Conservation (phyloP, 2,888 invertebrate species). For the Mythimna vitellina region DNA sequence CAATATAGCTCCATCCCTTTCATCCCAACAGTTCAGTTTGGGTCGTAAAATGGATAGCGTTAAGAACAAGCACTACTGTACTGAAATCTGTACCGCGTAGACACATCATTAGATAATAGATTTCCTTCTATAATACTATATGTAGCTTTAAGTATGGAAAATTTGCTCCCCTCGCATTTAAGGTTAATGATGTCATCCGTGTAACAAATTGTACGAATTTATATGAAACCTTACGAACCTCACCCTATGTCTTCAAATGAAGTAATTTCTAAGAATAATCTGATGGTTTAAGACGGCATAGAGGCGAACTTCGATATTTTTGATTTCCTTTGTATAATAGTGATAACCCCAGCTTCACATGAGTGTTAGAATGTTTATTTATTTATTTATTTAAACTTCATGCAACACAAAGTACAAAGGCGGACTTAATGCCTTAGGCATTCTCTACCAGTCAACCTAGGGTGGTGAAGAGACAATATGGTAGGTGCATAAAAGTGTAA, state of each 20-base stretch:
- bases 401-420: too few species aligned
- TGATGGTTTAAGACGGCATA: constrained; percentile 51
- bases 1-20: too few species aligned
- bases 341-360: neutral
- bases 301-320: constrained; percentile 34
- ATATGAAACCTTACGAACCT: constrained; percentile 78
- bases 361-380: too few species aligned
- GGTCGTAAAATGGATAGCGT: too few species aligned
- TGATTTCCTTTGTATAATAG: neutral
- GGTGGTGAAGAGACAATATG: too few species aligned
- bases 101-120: constrained; percentile 4
- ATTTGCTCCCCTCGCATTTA: constrained; percentile 73
- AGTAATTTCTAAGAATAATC: constrained; percentile 84
- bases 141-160: constrained; percentile 53
- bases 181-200: constrained; percentile 81
- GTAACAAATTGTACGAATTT: constrained; percentile 83
- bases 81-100: too few species aligned
- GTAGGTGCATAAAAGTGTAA: too few species aligned
- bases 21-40: too few species aligned
- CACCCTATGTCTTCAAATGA: constrained; percentile 82
- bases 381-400: too few species aligned
- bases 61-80: too few species aligned
- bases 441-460: too few species aligned
- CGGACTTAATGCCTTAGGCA: too few species aligned
- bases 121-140: constrained; percentile 10